These are phyloP conservation scores for Hoplostethus mediterraneus DNA, from an alignment of 2,797 vertebrate species.

Conservation along the genomic window DNA sequence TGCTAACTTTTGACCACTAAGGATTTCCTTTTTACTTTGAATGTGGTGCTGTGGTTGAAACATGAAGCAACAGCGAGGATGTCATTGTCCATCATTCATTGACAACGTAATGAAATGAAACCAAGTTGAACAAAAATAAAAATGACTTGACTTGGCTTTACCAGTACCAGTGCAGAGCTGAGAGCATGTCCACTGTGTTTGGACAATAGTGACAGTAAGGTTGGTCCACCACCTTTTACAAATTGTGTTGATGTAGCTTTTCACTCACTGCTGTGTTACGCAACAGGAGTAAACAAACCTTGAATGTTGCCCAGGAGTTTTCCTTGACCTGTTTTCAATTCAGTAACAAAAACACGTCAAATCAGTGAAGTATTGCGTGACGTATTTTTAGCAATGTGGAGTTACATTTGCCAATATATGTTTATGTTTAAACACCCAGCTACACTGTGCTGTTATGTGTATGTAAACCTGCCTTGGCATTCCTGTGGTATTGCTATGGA, in stretches of 20 bases:
- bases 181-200: not conserved
- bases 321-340: not conserved
- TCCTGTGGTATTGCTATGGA: constrained; percentile 57
- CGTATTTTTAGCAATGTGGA: not conserved
- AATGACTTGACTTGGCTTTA: constrained; percentile 32
- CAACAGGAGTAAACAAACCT: constrained; percentile 7
- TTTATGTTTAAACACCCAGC: constrained; percentile 19
- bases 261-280: not conserved
- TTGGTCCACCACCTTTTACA: not conserved
- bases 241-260: not conserved
- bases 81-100: not conserved
- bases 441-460: constrained; percentile 3
- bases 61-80: not conserved
- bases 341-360: not conserved
- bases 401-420: constrained; percentile 1
- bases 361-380: constrained; percentile 1
- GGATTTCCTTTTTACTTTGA: constrained; percentile 60
- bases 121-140: too few relatives aligned
- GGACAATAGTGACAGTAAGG: not conserved
- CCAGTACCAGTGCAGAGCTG: not conserved
- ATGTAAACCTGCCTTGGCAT: constrained; percentile 34
- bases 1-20: constrained; percentile 66
- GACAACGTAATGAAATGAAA: not conserved
- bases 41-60: constrained; percentile 52
- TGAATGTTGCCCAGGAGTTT: not conserved